A percentile compares a stretch with the other conserved stretches of the same genome.
These are phyloP conservation scores for Pseudochaenichthys georgianus DNA, from an alignment of 2,797 vertebrate genomes.

Conservation along the genomic window DNA sequence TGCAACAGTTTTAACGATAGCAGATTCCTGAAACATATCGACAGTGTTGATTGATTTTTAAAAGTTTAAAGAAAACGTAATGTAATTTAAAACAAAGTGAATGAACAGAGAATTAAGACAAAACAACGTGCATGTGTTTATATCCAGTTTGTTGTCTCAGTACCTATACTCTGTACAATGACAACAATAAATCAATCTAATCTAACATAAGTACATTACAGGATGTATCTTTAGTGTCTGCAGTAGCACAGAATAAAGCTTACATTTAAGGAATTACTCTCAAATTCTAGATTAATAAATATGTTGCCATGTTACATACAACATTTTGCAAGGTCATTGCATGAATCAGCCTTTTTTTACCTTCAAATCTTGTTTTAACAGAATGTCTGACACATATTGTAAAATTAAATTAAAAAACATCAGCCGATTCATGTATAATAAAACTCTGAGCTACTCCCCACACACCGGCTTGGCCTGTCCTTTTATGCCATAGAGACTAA, in stretches of 20 bases:
- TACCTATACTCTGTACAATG: no score
- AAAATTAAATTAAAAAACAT: background rate
- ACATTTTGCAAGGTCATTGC: background rate
- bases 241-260: background rate
- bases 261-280: background rate
- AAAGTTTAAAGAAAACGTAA: no score
- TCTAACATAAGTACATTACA: no score
- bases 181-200: no score
- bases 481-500: background rate
- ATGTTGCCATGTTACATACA: background rate
- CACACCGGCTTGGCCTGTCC: constrained; percentile 1
- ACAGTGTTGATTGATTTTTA: no score
- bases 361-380: constrained; percentile 3
- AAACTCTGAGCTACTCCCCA: background rate
- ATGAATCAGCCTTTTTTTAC: background rate
- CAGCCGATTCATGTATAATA: background rate
- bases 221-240: background rate
- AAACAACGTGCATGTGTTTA: no score
- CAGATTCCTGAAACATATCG: no score
- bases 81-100: no score
- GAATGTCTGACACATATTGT: background rate
- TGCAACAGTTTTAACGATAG: no score
- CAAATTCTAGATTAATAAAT: background rate
- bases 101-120: no score
- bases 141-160: no score